Percentiles rank a stretch among this genome's conserved stretches.
phyloP scores from a whole-genome alignment of 2,797 vertebrate genomes.

The Vespertilio murinus region DNA sequence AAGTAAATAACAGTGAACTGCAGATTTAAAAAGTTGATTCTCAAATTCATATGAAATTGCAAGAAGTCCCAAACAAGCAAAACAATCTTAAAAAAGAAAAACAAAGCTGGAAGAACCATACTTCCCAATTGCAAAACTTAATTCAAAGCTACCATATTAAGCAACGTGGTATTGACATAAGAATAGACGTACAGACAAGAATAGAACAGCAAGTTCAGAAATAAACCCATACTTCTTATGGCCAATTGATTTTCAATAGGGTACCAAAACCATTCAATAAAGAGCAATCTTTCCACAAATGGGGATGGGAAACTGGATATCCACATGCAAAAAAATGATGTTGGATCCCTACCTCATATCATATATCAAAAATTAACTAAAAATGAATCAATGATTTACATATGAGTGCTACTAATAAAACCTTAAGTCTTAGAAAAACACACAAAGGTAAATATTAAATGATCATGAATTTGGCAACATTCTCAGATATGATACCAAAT shows the following conservation, averaged over 20 bases:
- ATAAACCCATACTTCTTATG: not conserved
- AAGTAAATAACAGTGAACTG: not conserved
- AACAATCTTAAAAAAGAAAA: not conserved
- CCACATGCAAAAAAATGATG: not conserved
- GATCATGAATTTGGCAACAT: not conserved
- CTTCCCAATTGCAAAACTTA: not conserved
- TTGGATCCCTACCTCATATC: not conserved
- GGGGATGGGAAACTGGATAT: not conserved
- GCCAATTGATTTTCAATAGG: conserved; percentile 13
- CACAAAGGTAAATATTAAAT: not conserved
- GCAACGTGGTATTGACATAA: not conserved
- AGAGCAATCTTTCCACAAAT: not conserved
- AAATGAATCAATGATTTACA: not conserved
- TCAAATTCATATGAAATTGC: not conserved
- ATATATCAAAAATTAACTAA: conserved; percentile 14
- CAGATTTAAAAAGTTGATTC: not conserved
- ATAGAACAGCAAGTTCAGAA: not conserved
- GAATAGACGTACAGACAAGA: not conserved
- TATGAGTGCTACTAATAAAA: not conserved
- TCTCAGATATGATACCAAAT: not conserved
- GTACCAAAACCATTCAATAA: not conserved
- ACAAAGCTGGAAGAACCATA: not conserved
- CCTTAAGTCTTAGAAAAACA: not conserved
- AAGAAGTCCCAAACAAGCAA: not conserved
- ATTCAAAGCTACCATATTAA: conserved; percentile 1